Conservation (phyloP, 2,797 vertebrate genomes). For the Okamejei kenojei region DNA sequence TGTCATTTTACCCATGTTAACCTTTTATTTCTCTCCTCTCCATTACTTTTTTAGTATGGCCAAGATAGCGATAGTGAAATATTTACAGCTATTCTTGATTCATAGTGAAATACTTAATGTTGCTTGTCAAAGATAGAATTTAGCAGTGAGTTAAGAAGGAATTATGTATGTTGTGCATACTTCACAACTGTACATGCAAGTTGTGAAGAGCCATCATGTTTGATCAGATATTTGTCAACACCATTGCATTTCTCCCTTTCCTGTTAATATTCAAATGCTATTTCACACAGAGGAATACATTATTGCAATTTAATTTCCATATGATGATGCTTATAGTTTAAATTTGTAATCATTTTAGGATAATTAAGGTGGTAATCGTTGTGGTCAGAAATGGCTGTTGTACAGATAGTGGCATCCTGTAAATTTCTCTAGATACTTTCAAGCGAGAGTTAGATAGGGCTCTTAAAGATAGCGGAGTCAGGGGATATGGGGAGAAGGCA, state of each 20-base stretch:
- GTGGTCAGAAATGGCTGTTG: neutral
- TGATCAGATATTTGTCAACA: neutral
- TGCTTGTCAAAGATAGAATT: neutral
- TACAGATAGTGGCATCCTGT: neutral
- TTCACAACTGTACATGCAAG: neutral
- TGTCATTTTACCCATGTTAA: neutral
- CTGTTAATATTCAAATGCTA: neutral
- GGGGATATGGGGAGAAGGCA: too few relatives aligned
- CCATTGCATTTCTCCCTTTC: neutral
- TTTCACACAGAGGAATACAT: neutral
- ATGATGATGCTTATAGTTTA: neutral
- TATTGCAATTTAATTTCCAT: neutral
- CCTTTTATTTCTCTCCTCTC: neutral
- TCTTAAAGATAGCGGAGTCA: too few relatives aligned
- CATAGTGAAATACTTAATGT: neutral
- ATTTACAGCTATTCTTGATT: neutral
- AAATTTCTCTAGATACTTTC: too few relatives aligned
- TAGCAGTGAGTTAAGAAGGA: neutral
- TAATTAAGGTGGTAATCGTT: neutral
- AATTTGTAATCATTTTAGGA: neutral
- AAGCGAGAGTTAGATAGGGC: too few relatives aligned
- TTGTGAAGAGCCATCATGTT: neutral
- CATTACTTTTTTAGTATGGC: too few relatives aligned
- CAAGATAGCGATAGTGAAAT: neutral
- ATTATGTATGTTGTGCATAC: neutral